A percentile compares a stretch with the other conserved stretches of the same genome.
Conservation (phyloP, 2,113 vertebrate genomes). For the Apaloderma vittatum region DNA sequence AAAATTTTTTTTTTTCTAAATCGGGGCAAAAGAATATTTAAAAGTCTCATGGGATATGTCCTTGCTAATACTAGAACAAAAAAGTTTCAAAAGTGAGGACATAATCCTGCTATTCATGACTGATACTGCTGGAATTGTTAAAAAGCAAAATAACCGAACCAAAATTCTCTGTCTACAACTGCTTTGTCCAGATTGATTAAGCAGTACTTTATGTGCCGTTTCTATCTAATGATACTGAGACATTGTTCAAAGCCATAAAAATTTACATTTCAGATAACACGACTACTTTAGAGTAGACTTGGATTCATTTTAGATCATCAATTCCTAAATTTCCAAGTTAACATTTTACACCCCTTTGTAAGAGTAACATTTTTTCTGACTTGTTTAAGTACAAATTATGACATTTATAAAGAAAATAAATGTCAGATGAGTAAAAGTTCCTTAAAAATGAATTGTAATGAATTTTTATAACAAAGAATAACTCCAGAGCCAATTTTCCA, state of each 20-base stretch:
- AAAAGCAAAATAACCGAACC: background rate
- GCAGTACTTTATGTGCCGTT: background rate
- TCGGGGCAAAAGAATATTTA: background rate
- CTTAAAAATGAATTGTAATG: background rate
- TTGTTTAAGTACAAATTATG: slow-evolving; percentile 23
- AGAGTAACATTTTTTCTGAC: background rate
- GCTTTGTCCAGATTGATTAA: background rate
- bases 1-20: background rate
- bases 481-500: slow-evolving; percentile 2
- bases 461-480: background rate
- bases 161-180: background rate
- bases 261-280: background rate
- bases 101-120: background rate
- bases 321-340: background rate
- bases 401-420: background rate
- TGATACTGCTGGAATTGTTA: background rate
- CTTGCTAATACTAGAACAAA: background rate
- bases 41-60: background rate
- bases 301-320: background rate
- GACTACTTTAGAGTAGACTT: background rate
- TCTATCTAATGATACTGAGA: background rate
- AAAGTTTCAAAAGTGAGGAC: background rate
- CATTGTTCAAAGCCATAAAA: background rate
- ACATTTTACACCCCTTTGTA: background rate
- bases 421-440: background rate